Conservation (phyloP, 2,888 invertebrate species). For the Ophraella communa region DNA sequence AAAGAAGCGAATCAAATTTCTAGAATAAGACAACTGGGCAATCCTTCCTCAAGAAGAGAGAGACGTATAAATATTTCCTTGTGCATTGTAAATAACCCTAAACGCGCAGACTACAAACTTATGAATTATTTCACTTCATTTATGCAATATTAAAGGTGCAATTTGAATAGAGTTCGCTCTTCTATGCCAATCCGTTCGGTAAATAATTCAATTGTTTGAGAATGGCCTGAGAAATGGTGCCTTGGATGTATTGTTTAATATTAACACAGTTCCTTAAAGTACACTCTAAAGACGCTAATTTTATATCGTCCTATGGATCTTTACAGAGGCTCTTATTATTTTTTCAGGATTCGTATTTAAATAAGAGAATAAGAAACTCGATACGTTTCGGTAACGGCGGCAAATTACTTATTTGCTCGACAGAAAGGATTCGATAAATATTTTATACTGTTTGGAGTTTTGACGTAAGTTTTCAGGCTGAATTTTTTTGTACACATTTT, state of each 20-base stretch:
- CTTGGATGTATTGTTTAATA: conserved; percentile 56
- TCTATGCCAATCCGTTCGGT: conserved; percentile 61
- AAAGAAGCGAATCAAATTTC: conserved; percentile 55
- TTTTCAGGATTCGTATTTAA: conserved; percentile 14
- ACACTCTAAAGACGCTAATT: conserved; percentile 50
- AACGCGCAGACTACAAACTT: conserved; percentile 62
- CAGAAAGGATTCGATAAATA: too few species aligned
- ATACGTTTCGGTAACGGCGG: too few species aligned
- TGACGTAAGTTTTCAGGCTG: too few species aligned
- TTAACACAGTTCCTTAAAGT: conserved; percentile 55
- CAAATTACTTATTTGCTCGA: too few species aligned
- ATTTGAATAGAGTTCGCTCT: conserved; percentile 62
- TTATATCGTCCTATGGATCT: conserved; percentile 42
- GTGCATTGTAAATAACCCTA: conserved; percentile 64
- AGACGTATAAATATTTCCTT: conserved; percentile 66
- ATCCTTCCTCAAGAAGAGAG: conserved; percentile 55
- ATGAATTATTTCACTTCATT: conserved; percentile 62
- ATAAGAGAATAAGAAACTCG: conserved; percentile 4
- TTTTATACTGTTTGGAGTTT: too few species aligned
- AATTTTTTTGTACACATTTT: too few species aligned
- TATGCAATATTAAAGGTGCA: conserved; percentile 62
- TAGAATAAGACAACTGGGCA: conserved; percentile 58
- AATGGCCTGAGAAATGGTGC: conserved; percentile 58
- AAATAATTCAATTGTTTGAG: conserved; percentile 61
- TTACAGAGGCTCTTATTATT: conserved; percentile 13